These are phyloP conservation scores for Anniella stebbinsi DNA, from an alignment of 2,797 vertebrate species.

Conservation along the genomic window DNA sequence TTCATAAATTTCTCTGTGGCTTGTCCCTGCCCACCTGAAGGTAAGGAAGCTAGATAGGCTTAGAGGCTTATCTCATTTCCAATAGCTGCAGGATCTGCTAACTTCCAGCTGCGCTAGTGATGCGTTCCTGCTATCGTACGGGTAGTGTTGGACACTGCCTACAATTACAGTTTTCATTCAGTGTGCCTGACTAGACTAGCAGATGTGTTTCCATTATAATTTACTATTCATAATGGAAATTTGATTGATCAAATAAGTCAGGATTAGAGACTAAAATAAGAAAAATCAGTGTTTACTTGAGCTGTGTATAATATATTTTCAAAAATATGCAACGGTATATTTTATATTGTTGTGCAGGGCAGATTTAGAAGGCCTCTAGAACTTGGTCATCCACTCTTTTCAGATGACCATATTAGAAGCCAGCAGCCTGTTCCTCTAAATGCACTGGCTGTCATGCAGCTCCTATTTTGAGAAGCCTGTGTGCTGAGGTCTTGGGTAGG, in stretches of 20 bases:
- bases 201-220: not conserved
- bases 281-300: not conserved
- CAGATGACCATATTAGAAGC: not conserved
- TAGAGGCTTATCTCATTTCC: too few relatives aligned
- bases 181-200: not conserved
- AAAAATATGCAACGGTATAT: not conserved
- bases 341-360: not conserved
- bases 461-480: too few relatives aligned
- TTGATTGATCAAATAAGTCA: not conserved
- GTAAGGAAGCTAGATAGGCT: too few relatives aligned
- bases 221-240: not conserved
- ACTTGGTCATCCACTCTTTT: not conserved
- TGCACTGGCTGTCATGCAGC: too few relatives aligned
- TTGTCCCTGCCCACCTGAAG: too few relatives aligned
- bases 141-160: too few relatives aligned
- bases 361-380: not conserved
- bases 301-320: not conserved
- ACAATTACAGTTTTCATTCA: not conserved
- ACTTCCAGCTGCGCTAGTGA: too few relatives aligned
- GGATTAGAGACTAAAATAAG: not conserved
- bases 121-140: too few relatives aligned
- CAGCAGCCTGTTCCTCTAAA: not conserved
- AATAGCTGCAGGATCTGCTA: too few relatives aligned
- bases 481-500: too few relatives aligned
- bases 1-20: too few relatives aligned